Evolutionary conservation across 2,113 vertebrate genomes (phyloP).

Genomic region (Puffinus mauretanicus): DNA sequence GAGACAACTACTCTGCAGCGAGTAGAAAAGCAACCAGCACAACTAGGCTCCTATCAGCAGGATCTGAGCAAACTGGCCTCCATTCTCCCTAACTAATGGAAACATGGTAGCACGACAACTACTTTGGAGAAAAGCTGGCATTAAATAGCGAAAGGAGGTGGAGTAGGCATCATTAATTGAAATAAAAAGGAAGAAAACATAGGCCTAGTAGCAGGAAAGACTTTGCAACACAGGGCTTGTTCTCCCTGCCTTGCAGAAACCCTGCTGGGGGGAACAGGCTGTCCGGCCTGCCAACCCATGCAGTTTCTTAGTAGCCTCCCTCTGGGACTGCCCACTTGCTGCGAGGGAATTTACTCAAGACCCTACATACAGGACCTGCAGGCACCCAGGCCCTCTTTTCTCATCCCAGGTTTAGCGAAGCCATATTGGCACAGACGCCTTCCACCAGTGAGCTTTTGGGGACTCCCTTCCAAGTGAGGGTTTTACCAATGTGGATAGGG

Average conservation of each 20-base stretch:
- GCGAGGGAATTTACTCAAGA: neutral
- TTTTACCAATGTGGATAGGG: neutral
- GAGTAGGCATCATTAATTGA: neutral
- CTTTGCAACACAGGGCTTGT: neutral
- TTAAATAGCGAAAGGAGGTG: neutral
- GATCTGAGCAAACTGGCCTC: neutral
- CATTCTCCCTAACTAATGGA: neutral
- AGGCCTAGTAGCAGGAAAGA: neutral
- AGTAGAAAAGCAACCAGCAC: neutral
- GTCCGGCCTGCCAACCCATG: neutral
- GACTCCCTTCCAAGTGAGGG: neutral
- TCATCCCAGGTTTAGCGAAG: neutral
- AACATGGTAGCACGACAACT: neutral
- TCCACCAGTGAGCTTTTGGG: neutral
- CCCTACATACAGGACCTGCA: neutral
- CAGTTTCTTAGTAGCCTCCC: neutral
- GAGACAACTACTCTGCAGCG: rapidly evolving
- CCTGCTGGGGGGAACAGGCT: neutral
- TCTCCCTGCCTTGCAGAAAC: neutral
- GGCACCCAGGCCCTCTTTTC: neutral
- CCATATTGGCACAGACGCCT: neutral
- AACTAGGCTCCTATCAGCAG: neutral
- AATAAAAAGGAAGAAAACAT: neutral
- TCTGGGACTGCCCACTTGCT: neutral
- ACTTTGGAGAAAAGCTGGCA: neutral